phyloP scores from a whole-genome alignment of 2,797 vertebrate species.

The Australoheros facetus region DNA sequence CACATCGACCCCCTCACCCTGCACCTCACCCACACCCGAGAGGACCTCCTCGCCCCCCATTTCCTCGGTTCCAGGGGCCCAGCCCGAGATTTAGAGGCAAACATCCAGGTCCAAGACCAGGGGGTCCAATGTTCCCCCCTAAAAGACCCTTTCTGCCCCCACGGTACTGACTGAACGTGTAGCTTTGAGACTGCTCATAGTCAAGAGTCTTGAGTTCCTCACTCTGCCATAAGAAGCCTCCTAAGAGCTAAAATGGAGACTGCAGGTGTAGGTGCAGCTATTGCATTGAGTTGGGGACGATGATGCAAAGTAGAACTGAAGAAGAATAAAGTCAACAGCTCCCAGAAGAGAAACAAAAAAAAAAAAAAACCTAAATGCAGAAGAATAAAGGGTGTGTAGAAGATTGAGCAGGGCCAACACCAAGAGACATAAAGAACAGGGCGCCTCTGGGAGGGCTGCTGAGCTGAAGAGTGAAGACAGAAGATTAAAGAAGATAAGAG shows the following conservation, averaged over 20 bases:
- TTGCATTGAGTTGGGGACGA: constrained; percentile 7
- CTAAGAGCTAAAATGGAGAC: constrained; percentile 6
- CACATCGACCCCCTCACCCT: constrained; percentile 67
- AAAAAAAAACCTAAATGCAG: not conserved
- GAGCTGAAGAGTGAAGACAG: constrained; percentile 65
- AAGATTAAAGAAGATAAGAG: constrained; percentile 79
- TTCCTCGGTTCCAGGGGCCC: constrained; percentile 77
- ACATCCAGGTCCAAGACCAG: constrained; percentile 81
- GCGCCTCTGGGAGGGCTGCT: constrained; percentile 56
- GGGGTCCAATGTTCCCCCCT: constrained; percentile 86
- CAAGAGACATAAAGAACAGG: constrained; percentile 40
- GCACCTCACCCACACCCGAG: constrained; percentile 63
- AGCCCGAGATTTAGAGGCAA: constrained; percentile 85
- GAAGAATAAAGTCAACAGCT: constrained; percentile 16
- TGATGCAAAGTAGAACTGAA: not conserved
- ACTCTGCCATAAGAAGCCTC: not conserved
- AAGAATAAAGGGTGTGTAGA: constrained; percentile 5
- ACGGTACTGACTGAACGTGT: constrained; percentile 83
- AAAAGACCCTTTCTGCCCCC: constrained; percentile 92
- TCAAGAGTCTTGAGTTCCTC: not conserved
- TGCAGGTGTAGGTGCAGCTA: constrained; percentile 20
- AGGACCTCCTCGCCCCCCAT: constrained; percentile 63
- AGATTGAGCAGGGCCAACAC: constrained; percentile 19
- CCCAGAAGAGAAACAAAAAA: not conserved
- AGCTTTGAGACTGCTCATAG: constrained; percentile 18